Base-by-base conservation (phyloP, 2,888 invertebrate species). In the Drepana falcataria region DNA sequence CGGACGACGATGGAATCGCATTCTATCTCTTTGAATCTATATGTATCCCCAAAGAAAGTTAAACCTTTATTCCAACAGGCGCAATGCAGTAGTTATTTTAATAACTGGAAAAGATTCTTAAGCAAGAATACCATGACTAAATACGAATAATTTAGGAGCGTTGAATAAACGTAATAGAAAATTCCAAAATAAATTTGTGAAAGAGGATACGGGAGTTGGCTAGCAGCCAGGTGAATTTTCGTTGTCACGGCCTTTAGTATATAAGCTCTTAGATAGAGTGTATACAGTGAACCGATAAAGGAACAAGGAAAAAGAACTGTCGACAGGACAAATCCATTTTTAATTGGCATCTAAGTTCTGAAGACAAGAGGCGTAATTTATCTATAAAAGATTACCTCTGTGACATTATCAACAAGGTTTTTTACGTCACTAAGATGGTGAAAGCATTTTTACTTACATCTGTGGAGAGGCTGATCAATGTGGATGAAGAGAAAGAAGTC, bases 191-290 rank as follows among this genome's bases (percentile, higher is more conserved):
- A 51, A 51, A 51, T 40, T 40, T 51, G 51, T 51, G 40, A 51
- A 51, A 40, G 51, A 51, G 51, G 51, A 40, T 51, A 40, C 40
- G 37, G 33, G 41, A 51, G 34, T 51, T 51, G 51, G 51, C 51
- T 34, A 34, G 5, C 40, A 6, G 51, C 51, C 51, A 51, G 51
- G 51, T 51, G 34, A 51, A 51, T 51, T 51, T 51, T 35, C 51
- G 40, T 41, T 51, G 51, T 51, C 51, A 51, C 51, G 51, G n/a
- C 51, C 21, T 35, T 51, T 51, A 41, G 51, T 40, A 40, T 34
- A 51, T 40, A 40, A 34, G 40, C 40, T 51, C 51, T 33, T 33
- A 21, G 40, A 40, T 40, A 33, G 35, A 35, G 49, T 21, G 40
- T 51, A 34, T 9, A 44, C 9, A 44, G 9, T 44, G 44, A 44